phyloP scores from a whole-genome alignment of 2,797 vertebrate genomes.

The Poecilia gillii region DNA sequence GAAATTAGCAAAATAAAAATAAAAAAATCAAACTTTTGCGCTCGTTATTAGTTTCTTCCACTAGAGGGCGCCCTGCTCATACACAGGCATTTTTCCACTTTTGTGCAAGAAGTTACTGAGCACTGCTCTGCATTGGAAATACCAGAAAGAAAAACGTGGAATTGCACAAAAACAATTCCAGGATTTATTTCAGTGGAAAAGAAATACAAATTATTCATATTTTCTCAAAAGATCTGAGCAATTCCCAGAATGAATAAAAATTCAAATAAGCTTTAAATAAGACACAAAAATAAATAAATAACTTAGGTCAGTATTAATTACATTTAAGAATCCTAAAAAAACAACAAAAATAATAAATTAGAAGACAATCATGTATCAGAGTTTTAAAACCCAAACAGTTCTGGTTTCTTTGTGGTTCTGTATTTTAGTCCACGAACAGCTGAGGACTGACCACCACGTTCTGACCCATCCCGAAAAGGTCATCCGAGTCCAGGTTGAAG shows the following conservation, averaged over 20 bases:
- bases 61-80: constrained; percentile 44
- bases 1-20: neutral
- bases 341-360: constrained; percentile 14
- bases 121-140: neutral
- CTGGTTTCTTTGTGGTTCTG: neutral
- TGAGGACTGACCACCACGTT: constrained; percentile 72
- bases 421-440: constrained; percentile 57
- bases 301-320: constrained; percentile 20
- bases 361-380: neutral
- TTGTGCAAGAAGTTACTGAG: neutral
- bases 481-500: constrained; percentile 72
- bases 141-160: constrained; percentile 8
- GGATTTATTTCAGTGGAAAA: neutral
- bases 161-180: constrained; percentile 17
- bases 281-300: constrained; percentile 61
- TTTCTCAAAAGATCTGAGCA: constrained; percentile 2
- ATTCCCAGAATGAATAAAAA: neutral
- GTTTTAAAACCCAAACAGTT: neutral
- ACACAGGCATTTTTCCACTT: neutral
- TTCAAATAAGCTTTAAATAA: constrained; percentile 39
- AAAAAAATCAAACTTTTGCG: neutral
- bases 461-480: constrained; percentile 72
- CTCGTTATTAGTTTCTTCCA: constrained; percentile 39
- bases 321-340: constrained; percentile 8
- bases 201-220: neutral